Evolutionary conservation across 2,888 invertebrate species (phyloP).

Genomic region (Rotaria socialis): DNA sequence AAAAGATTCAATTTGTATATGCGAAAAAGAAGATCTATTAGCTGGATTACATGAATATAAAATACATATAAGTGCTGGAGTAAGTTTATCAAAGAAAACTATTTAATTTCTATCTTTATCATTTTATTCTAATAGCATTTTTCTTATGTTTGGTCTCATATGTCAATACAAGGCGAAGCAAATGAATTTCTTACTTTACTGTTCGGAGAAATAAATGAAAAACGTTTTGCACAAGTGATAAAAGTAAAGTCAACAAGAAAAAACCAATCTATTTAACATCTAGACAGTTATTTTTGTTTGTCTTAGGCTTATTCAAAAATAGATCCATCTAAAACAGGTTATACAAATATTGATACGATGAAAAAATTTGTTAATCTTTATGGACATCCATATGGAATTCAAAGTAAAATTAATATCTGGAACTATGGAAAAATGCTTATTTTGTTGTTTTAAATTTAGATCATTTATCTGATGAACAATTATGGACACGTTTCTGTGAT

Average conservation of each 20-base stretch:
- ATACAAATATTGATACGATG: slow-evolving; percentile 3
- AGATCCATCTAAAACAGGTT: slow-evolving; percentile 23
- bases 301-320: background rate
- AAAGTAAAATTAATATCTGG: background rate
- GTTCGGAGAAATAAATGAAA: background rate
- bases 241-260: background rate
- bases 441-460: background rate
- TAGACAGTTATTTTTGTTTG: background rate
- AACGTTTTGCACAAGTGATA: slow-evolving; percentile 28
- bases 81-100: background rate
- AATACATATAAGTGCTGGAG: slow-evolving; percentile 24
- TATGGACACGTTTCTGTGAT: slow-evolving; percentile 25
- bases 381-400: slow-evolving; percentile 24
- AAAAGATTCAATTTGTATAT: background rate
- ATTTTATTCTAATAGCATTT: background rate
- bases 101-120: background rate
- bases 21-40: slow-evolving; percentile 33
- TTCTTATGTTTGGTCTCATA: background rate
- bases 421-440: background rate
- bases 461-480: background rate
- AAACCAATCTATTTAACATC: too few species aligned
- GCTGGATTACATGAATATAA: slow-evolving; percentile 22
- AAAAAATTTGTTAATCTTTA: slow-evolving; percentile 31
- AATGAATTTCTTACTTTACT: slow-evolving; percentile 30
- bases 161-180: background rate